Evolutionary conservation across 2,888 invertebrate species (phyloP).

Genomic region (Leptogaster cylindrica): DNA sequence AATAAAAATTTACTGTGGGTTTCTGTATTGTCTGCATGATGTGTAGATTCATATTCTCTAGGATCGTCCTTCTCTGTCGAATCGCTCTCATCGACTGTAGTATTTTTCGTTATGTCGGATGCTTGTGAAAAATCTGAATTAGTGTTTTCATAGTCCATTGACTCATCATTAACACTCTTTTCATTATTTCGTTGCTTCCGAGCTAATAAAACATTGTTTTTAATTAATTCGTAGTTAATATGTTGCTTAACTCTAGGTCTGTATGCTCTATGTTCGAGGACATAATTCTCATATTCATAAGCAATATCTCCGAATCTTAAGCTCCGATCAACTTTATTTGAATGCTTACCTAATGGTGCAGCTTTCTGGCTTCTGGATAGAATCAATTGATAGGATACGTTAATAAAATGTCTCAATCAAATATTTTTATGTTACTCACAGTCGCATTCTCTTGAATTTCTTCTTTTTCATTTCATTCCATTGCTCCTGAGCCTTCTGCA

Average conservation of each 20-base stretch:
- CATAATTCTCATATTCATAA: slow-evolving; percentile 43
- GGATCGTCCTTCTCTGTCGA: not conserved
- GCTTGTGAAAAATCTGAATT: too few relatives aligned
- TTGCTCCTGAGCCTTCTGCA: slow-evolving; percentile 51
- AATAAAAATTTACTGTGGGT: slow-evolving; percentile 28
- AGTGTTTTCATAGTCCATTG: not conserved
- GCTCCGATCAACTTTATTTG: slow-evolving; percentile 18
- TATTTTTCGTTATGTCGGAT: too few relatives aligned
- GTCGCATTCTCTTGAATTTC: too few relatives aligned
- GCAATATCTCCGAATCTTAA: slow-evolving; percentile 42
- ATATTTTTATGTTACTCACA: slow-evolving; percentile 10
- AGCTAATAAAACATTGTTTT: not conserved
- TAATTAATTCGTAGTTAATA: too few relatives aligned
- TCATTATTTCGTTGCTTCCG: not conserved
- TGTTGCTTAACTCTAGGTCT: too few relatives aligned
- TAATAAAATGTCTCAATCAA: too few relatives aligned
- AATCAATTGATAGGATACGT: not conserved
- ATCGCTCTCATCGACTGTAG: too few relatives aligned
- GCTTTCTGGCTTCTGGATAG: not conserved
- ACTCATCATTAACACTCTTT: slow-evolving; percentile 1
- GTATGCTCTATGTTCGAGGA: not conserved
- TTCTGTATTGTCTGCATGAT: slow-evolving; percentile 22
- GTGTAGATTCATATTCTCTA: slow-evolving; percentile 13
- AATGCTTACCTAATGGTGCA: not conserved
- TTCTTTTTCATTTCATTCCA: slow-evolving; percentile 51